phyloP scores from a whole-genome alignment of 2,113 vertebrate species.

The Tetrao urogallus region DNA sequence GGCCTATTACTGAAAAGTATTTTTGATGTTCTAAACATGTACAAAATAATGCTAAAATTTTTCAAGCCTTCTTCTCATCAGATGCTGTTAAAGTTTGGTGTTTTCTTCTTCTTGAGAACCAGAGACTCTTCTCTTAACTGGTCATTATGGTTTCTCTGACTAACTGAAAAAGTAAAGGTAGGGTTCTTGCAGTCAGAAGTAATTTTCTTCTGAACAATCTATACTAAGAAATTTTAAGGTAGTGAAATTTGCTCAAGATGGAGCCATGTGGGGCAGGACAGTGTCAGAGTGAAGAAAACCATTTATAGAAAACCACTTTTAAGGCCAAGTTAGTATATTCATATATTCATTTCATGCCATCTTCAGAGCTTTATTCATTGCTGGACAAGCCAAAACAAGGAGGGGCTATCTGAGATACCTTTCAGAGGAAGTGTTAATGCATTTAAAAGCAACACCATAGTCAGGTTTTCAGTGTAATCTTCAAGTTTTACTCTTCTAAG shows the following conservation, averaged over 20 bases:
- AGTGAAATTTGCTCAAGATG: background rate
- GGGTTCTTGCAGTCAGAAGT: background rate
- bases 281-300: background rate
- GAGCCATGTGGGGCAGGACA: background rate
- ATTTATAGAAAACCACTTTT: background rate
- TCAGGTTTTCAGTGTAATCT: background rate
- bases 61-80: background rate
- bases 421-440: background rate
- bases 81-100: background rate
- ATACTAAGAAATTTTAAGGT: background rate
- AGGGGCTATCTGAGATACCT: background rate
- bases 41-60: background rate
- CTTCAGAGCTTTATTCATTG: background rate
- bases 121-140: background rate
- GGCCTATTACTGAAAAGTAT: background rate
- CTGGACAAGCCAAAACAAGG: background rate
- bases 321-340: background rate
- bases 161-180: background rate
- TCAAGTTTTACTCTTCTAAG: background rate
- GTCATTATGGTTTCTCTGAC: rapidly evolving
- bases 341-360: background rate
- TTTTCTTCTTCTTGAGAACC: background rate
- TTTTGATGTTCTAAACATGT: background rate
- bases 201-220: background rate
- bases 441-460: background rate